phyloP scores from a whole-genome alignment of 2,113 vertebrate genomes.

The Mus pahari region DNA sequence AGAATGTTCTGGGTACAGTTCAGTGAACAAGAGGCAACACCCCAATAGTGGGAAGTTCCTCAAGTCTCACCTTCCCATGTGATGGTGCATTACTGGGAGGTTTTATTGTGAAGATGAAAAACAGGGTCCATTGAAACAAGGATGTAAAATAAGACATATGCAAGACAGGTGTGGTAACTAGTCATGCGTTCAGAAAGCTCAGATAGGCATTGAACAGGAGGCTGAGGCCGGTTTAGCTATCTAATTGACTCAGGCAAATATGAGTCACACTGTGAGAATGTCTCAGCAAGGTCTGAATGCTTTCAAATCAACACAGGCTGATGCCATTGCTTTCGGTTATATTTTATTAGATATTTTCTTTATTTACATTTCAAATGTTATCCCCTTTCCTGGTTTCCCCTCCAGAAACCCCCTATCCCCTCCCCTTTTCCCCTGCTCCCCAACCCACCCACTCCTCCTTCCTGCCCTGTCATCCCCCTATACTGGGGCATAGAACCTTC shows the following conservation, averaged over 20 bases:
- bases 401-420: too few relatives aligned
- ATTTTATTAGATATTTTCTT: too few relatives aligned
- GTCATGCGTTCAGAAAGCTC: background rate
- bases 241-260: background rate
- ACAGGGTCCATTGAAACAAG: background rate
- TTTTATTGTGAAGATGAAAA: background rate
- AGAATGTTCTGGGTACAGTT: background rate
- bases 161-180: background rate
- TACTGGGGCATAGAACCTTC: too few relatives aligned
- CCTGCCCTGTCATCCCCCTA: too few relatives aligned
- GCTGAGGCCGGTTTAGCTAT: background rate
- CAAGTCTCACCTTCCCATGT: background rate
- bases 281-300: background rate
- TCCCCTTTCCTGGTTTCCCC: too few relatives aligned
- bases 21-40: background rate
- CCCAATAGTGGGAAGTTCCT: background rate
- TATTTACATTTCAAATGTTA: too few relatives aligned
- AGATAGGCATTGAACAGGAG: too few relatives aligned
- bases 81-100: background rate
- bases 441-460: too few relatives aligned
- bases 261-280: too few relatives aligned
- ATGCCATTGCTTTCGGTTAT: background rate
- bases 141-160: background rate
- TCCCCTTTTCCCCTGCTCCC: too few relatives aligned
- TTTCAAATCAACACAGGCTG: background rate